These are phyloP conservation scores for Sylvicapra grimmia DNA, from an alignment of 2,113 vertebrate genomes.

Conservation along the genomic window DNA sequence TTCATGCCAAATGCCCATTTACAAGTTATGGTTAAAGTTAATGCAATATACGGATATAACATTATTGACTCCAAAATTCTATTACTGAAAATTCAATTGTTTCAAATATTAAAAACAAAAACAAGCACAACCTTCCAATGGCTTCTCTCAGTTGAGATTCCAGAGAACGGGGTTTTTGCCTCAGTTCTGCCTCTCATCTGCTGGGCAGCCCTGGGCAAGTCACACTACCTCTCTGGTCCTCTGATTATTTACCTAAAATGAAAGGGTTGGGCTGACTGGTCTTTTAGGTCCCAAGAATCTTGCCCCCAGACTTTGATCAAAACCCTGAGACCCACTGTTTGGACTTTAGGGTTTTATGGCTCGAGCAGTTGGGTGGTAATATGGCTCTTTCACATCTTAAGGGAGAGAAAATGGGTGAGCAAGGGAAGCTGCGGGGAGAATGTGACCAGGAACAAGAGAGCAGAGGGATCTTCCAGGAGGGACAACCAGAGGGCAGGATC, in stretches of 20 bases:
- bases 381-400: accelerated
- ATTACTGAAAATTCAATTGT: not conserved
- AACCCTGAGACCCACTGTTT: not conserved
- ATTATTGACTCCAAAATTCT: not conserved
- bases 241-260: not conserved
- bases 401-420: too few species aligned
- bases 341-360: not conserved
- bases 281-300: not conserved
- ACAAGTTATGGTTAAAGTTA: not conserved
- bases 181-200: not conserved
- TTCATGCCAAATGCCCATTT: not conserved
- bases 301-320: not conserved
- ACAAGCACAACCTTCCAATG: not conserved
- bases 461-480: not conserved
- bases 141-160: not conserved
- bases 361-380: not conserved
- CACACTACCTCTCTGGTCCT: not conserved
- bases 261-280: not conserved
- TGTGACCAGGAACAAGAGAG: not conserved
- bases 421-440: not conserved
- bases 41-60: not conserved
- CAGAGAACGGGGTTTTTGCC: not conserved
- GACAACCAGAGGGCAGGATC: not conserved
- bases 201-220: not conserved
- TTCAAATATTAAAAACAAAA: not conserved